phyloP scores from a whole-genome alignment of 2,888 invertebrate genomes.

The Incurvaria masculella region DNA sequence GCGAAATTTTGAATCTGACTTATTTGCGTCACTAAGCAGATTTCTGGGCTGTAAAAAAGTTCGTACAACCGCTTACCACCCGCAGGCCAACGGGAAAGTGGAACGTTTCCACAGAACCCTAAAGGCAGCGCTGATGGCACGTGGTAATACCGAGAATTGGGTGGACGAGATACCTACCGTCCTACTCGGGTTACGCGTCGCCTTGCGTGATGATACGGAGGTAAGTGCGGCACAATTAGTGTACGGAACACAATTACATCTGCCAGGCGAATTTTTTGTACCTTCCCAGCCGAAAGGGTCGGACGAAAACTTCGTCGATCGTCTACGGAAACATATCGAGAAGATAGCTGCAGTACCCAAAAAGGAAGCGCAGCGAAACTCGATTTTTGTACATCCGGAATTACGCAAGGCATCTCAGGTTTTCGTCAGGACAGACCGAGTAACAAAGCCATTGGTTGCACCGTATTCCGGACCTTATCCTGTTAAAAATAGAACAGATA shows the following conservation, averaged over 20 bases:
- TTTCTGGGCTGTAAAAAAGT: slow-evolving; percentile 10
- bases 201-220: slow-evolving; percentile 7
- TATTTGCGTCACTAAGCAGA: slow-evolving; percentile 12
- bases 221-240: slow-evolving; percentile 13
- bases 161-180: slow-evolving; percentile 24
- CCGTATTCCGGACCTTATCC: slow-evolving; percentile 11
- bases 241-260: slow-evolving; percentile 11
- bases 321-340: too few relatives aligned
- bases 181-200: slow-evolving; percentile 16
- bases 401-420: slow-evolving; percentile 3
- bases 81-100: slow-evolving; percentile 14
- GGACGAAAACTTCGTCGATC: too few relatives aligned
- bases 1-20: slow-evolving; percentile 11
- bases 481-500: slow-evolving; percentile 7
- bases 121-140: slow-evolving; percentile 10
- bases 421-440: slow-evolving; percentile 10
- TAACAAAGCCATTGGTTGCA: slow-evolving; percentile 4
- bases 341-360: too few relatives aligned
- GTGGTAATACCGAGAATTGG: slow-evolving; percentile 8
- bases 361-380: neutral
- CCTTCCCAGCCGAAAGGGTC: neutral
- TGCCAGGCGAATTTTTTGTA: slow-evolving; percentile 15
- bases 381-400: slow-evolving; percentile 7
- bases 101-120: slow-evolving; percentile 13
- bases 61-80: slow-evolving; percentile 15